Evolutionary conservation across 2,888 invertebrate genomes (phyloP).

Genomic region (Hirtodrosophila confusa): DNA sequence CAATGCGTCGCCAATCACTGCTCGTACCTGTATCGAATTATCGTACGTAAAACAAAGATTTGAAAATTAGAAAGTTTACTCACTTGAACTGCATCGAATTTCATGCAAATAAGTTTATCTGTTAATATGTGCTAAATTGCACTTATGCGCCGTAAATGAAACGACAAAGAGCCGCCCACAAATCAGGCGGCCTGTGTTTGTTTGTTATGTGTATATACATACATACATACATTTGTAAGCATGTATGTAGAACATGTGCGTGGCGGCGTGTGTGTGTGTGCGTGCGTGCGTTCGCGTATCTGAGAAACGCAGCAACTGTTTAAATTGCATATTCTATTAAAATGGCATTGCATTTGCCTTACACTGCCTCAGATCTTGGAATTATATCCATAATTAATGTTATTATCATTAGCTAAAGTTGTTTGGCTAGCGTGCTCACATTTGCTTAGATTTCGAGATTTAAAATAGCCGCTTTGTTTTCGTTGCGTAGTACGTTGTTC

Average conservation of each 20-base stretch:
- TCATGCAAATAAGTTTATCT: slow-evolving; percentile 4
- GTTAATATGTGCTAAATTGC: slow-evolving; percentile 17
- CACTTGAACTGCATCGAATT: slow-evolving; percentile 7
- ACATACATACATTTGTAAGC: no score
- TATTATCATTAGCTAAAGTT: slow-evolving; percentile 13
- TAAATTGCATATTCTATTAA: slow-evolving; percentile 48
- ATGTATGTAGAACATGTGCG: slow-evolving; percentile 9
- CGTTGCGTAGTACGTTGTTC: slow-evolving; percentile 14
- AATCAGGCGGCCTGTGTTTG: slow-evolving; percentile 21
- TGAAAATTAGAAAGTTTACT: slow-evolving; percentile 47
- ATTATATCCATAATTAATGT: slow-evolving; percentile 3
- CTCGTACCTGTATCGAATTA: slow-evolving; percentile 41
- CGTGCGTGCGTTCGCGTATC: slow-evolving; percentile 13
- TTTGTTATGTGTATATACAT: slow-evolving; percentile 8
- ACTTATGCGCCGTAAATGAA: slow-evolving; percentile 7
- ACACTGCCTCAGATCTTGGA: slow-evolving; percentile 15
- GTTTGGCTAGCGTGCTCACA: slow-evolving; percentile 21
- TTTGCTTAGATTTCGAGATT: slow-evolving; percentile 26
- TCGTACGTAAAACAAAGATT: slow-evolving; percentile 41
- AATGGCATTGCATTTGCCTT: slow-evolving; percentile 12
- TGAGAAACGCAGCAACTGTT: slow-evolving; percentile 58
- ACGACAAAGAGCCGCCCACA: neutral
- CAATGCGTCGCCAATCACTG: slow-evolving; percentile 37
- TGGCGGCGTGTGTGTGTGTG: neutral
- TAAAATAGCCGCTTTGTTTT: slow-evolving; percentile 25